phyloP scores from a whole-genome alignment of 2,888 invertebrate species.

The Parnassius mnemosyne region DNA sequence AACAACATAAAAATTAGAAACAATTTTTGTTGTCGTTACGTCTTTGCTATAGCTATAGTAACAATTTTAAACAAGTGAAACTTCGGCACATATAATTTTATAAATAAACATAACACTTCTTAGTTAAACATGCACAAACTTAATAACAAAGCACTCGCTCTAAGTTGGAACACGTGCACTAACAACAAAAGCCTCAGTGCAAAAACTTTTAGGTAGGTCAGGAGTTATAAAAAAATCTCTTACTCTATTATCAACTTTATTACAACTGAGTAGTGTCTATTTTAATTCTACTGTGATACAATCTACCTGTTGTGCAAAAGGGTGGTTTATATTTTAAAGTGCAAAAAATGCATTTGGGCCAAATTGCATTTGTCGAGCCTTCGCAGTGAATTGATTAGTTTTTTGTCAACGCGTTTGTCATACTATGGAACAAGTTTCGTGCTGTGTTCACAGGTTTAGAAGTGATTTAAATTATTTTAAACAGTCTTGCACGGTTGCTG shows the following conservation, averaged over 20 bases:
- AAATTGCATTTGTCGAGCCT: constrained; percentile 26
- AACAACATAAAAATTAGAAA: too few species aligned
- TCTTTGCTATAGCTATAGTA: too few species aligned
- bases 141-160: constrained; percentile 28
- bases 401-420: constrained; percentile 19
- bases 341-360: constrained; percentile 24
- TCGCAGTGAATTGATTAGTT: constrained; percentile 27
- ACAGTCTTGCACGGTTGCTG: too few species aligned
- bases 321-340: constrained; percentile 27
- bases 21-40: too few species aligned
- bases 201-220: constrained; percentile 30
- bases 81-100: not conserved
- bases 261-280: not conserved
- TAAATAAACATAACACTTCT: constrained; percentile 11
- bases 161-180: constrained; percentile 32
- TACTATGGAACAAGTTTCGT: constrained; percentile 11
- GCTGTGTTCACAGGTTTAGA: constrained; percentile 11
- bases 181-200: constrained; percentile 28
- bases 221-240: not conserved
- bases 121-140: constrained; percentile 15
- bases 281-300: not conserved
- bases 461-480: constrained; percentile 2
- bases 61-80: too few species aligned
- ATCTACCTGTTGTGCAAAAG: constrained; percentile 34
- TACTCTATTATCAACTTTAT: constrained; percentile 6